These are phyloP conservation scores for Dendropsophus ebraccatus DNA, from an alignment of 2,113 vertebrate genomes.

Conservation along the genomic window DNA sequence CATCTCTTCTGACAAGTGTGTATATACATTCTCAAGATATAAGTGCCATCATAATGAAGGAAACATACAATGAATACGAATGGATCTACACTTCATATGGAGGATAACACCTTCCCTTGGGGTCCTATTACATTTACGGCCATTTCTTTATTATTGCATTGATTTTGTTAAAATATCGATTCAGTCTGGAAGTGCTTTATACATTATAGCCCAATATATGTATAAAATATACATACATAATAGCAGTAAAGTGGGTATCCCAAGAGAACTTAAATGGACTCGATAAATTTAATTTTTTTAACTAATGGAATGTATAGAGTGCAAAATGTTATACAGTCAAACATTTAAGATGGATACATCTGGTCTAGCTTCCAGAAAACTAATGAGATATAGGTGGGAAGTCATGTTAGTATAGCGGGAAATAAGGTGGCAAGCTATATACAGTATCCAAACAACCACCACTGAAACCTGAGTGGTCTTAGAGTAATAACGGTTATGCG, in stretches of 20 bases:
- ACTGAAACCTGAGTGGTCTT: no score
- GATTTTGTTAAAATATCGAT: background rate
- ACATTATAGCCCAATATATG: background rate
- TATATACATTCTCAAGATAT: background rate
- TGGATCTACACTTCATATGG: background rate
- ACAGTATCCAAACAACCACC: no score
- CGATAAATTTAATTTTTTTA: background rate
- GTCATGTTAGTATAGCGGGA: no score
- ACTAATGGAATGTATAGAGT: background rate
- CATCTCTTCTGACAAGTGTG: background rate
- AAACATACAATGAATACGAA: background rate
- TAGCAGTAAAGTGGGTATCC: background rate
- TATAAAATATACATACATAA: conserved; percentile 9
- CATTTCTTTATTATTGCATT: background rate
- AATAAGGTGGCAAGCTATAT: no score
- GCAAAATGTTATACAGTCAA: background rate
- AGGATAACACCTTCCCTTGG: background rate
- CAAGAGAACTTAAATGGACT: background rate
- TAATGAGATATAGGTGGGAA: no score
- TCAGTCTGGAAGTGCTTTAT: background rate
- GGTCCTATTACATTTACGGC: background rate
- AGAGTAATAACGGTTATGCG: no score
- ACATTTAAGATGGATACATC: background rate
- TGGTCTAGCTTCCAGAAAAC: no score
- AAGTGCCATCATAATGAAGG: background rate